phyloP scores from a whole-genome alignment of 1,140 invertebrate species.

The Caenorhabditis tropicalis region DNA sequence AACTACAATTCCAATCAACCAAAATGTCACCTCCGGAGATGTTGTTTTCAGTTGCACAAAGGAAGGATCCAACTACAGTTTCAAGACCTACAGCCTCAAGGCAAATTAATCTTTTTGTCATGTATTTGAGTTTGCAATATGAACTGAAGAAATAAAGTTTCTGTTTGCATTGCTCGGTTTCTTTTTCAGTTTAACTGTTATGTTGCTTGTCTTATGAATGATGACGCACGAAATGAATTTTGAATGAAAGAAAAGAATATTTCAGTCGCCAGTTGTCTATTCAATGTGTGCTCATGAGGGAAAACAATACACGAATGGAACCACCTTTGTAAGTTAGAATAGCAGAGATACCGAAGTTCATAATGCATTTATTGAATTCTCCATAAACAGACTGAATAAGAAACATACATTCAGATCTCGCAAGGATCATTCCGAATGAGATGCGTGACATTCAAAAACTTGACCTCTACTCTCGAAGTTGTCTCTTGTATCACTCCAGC shows the following conservation, averaged over 20 bases:
- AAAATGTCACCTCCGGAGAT: conserved; percentile 12
- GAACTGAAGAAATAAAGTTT: conserved; percentile 32
- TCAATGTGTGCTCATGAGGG: background rate
- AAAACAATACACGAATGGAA: conserved; percentile 8
- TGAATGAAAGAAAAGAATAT: background rate
- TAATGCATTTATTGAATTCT: too few relatives aligned
- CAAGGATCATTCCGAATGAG: conserved; percentile 17
- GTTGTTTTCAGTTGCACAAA: background rate
- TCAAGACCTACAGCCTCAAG: conserved; percentile 34
- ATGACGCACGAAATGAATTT: too few relatives aligned
- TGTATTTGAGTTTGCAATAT: conserved; percentile 10
- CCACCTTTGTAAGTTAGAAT: background rate
- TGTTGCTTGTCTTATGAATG: background rate
- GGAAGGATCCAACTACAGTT: conserved; percentile 33
- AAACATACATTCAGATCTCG: conserved; percentile 3
- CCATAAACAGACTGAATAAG: too few relatives aligned
- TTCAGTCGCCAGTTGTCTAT: background rate
- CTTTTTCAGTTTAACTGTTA: background rate
- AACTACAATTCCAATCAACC: conserved; percentile 9
- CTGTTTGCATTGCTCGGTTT: background rate
- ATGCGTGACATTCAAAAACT: conserved; percentile 38
- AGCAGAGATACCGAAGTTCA: too few relatives aligned
- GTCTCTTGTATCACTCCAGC: conserved; percentile 38
- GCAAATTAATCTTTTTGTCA: background rate
- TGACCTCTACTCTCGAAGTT: conserved; percentile 30